Percentiles rank a stretch among this genome's conserved stretches.
Evolutionary conservation across 2,797 vertebrate genomes (phyloP).

Genomic region (Urophycis tenuis): DNA sequence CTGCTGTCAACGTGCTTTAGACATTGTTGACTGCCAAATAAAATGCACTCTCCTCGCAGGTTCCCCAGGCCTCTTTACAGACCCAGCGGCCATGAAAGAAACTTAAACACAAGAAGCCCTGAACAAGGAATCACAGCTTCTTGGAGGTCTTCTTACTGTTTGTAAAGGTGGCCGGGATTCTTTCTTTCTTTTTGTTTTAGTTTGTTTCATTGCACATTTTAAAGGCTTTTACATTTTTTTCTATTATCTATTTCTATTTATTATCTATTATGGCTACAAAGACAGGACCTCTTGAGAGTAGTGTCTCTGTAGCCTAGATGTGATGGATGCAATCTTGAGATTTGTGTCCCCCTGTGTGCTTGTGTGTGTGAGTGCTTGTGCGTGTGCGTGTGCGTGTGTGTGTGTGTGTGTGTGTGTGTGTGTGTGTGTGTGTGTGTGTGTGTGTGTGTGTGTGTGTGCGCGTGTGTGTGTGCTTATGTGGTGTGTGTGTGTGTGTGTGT

Average conservation of each 20-base stretch:
- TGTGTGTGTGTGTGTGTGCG: constrained; percentile 24
- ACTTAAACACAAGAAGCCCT: neutral
- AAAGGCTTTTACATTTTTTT: too few species aligned
- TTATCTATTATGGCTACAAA: neutral
- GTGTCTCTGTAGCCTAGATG: neutral
- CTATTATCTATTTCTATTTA: too few species aligned
- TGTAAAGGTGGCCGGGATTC: neutral
- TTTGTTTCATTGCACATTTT: neutral
- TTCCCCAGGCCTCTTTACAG: neutral
- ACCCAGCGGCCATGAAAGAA: neutral
- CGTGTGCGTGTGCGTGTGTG: too few species aligned
- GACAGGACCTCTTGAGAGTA: neutral
- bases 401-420: neutral
- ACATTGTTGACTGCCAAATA: constrained; percentile 24
- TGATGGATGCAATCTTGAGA: too few species aligned
- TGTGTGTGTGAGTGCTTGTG: neutral
- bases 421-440: constrained; percentile 27
- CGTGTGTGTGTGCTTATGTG: constrained; percentile 6
- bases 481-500: neutral
- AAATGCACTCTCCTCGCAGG: constrained; percentile 16
- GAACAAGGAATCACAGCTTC: neutral
- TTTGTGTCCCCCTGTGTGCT: neutral
- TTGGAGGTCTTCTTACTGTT: neutral
- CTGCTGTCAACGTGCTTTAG: constrained; percentile 21
- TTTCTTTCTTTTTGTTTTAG: neutral